Conservation (phyloP, 2,113 vertebrate species). For the Tetrao urogallus region DNA sequence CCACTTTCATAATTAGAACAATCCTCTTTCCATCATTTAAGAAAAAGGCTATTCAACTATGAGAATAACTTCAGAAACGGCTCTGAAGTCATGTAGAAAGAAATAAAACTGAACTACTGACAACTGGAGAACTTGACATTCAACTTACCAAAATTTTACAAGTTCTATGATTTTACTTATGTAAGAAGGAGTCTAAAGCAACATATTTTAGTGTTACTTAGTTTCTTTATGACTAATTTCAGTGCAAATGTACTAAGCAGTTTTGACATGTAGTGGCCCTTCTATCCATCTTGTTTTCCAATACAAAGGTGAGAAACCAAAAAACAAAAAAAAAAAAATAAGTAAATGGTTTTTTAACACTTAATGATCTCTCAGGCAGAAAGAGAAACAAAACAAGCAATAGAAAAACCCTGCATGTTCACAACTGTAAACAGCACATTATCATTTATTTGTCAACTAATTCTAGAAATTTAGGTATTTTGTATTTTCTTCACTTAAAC, state of each 20-base stretch:
- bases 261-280: neutral
- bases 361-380: neutral
- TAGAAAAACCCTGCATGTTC: neutral
- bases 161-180: neutral
- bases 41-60: neutral
- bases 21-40: neutral
- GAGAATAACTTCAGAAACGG: neutral
- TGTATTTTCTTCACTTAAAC: neutral
- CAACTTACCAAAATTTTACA: neutral
- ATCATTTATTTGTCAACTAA: neutral
- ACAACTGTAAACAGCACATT: neutral
- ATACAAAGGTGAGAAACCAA: neutral
- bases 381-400: neutral
- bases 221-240: neutral
- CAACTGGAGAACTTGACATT: neutral
- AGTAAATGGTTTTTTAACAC: neutral
- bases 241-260: neutral
- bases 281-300: neutral
- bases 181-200: neutral
- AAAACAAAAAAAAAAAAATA: neutral
- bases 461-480: neutral
- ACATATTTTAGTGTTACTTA: neutral
- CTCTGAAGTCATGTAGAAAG: neutral
- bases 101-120: neutral
- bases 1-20: neutral